Evolutionary conservation across 2,797 vertebrate genomes (phyloP), one percentile per base, ranked within the genome.

Genomic region (Remorina albescens): DNA sequence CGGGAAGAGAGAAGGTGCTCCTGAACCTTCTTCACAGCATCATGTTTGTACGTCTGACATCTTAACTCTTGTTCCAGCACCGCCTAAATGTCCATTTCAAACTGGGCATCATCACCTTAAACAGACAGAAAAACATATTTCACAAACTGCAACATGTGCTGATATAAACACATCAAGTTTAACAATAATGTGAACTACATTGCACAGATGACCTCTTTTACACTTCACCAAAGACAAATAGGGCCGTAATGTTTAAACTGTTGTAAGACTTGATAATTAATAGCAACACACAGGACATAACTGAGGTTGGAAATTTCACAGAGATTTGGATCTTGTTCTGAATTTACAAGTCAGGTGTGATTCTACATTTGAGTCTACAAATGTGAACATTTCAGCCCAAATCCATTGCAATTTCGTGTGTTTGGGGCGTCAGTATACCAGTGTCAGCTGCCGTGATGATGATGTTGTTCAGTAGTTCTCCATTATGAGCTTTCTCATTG

Each of bases 51-150:
- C 44, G 57, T 73, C 59, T 79, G 73, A 74, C 61, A 32, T 72
- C 41, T 44, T 67, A 12, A 54, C 34, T 46, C 50, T 62, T 18
- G 19, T 46, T 66, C 39, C 32, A 51, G 44, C 64, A 61, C 8
- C 21, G 4, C n/a, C 75, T 93, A 95, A 87, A 95, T 94, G 84
- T 95, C 94, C 92, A 95, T 95, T 86, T 94, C 92, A 88, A 95
- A 95, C 83, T 95, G 94, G 12, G 93, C 87, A 1, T 95, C 94
- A 2, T 95, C 94, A 72, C 87, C 94, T 95, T 67, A 19, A 80
- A 70, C 62, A 67, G 19, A 47, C 7, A 76, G 3, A 86, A 0
- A 74, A 6, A 65, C 21, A 57, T 3, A 71, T 57, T 34, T 76
- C 13, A 73, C 5, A 6, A 25, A 46, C 21, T 34, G 21, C n/a